phyloP scores from a whole-genome alignment of 2,797 vertebrate genomes.

The Manis pentadactyla region DNA sequence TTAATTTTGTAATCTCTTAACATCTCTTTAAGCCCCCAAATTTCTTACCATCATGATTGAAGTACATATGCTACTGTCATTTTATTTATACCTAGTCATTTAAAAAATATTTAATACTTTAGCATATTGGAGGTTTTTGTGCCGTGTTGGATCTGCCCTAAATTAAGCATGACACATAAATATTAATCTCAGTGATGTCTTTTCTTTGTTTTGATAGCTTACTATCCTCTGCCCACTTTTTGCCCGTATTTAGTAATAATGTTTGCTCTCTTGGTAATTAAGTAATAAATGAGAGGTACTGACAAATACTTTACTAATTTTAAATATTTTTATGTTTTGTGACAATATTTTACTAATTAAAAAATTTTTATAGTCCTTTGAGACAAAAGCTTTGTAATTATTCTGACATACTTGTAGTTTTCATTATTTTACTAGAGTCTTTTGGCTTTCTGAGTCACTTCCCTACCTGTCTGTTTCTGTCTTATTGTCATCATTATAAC shows the following conservation, averaged over 20 bases:
- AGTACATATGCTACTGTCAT: not conserved
- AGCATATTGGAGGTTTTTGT: not conserved
- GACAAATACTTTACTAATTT: not conserved
- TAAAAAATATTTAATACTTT: not conserved
- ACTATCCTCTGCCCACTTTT: not conserved
- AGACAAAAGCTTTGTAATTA: conserved; percentile 25
- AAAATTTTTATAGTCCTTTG: not conserved
- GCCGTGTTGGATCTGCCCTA: not conserved
- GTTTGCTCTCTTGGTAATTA: conserved; percentile 26
- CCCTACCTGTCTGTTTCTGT: not conserved
- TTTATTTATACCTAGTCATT: not conserved
- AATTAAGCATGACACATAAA: conserved; percentile 5
- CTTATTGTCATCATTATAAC: conserved; percentile 4
- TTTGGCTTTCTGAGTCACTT: conserved; percentile 29
- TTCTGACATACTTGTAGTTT: not conserved
- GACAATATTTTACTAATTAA: not conserved
- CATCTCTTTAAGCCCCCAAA: not conserved
- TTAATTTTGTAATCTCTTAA: not conserved
- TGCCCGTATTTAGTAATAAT: not conserved
- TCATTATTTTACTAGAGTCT: conserved; percentile 18
- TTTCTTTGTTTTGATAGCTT: conserved; percentile 12
- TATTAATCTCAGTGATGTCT: not conserved
- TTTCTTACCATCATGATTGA: not conserved
- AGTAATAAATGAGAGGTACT: not conserved
- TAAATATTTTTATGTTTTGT: no score